phyloP scores from a whole-genome alignment of 1,140 invertebrate species.

The Euglossa dilemma region DNA sequence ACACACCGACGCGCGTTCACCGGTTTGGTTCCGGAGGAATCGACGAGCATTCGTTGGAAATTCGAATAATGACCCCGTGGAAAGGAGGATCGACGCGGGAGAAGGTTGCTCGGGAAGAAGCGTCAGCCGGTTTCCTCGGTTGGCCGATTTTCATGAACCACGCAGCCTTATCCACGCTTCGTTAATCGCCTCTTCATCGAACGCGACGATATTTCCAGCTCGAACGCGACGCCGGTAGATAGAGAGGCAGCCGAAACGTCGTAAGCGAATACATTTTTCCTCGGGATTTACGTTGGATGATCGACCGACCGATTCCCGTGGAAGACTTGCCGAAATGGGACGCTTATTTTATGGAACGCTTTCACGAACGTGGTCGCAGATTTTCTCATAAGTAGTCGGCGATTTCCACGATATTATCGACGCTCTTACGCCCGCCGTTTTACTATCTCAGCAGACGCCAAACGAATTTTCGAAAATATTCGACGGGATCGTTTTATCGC shows the following conservation, averaged over 20 bases:
- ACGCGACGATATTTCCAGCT: neutral
- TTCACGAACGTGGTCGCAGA: neutral
- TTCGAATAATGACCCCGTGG: neutral
- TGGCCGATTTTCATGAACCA: neutral
- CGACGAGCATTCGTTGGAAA: neutral
- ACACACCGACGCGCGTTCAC: neutral
- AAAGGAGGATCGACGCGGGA: neutral
- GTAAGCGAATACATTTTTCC: conserved; percentile 10
- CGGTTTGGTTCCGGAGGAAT: neutral
- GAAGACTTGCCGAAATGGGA: conserved; percentile 6
- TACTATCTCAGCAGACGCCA: neutral
- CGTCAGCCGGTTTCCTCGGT: neutral
- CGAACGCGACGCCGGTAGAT: neutral
- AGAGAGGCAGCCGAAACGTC: neutral
- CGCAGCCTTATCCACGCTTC: neutral
- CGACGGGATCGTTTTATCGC: too few relatives aligned
- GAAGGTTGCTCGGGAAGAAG: neutral
- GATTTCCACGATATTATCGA: conserved; percentile 24
- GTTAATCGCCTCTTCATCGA: conserved; percentile 12
- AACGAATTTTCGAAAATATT: neutral
- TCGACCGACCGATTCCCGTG: too few relatives aligned
- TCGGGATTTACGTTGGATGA: neutral
- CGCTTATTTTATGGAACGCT: conserved; percentile 16
- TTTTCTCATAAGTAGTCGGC: neutral
- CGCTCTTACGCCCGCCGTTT: neutral